Evolutionary conservation across 2,113 vertebrate genomes (phyloP).

Genomic region (Ochotona princeps): DNA sequence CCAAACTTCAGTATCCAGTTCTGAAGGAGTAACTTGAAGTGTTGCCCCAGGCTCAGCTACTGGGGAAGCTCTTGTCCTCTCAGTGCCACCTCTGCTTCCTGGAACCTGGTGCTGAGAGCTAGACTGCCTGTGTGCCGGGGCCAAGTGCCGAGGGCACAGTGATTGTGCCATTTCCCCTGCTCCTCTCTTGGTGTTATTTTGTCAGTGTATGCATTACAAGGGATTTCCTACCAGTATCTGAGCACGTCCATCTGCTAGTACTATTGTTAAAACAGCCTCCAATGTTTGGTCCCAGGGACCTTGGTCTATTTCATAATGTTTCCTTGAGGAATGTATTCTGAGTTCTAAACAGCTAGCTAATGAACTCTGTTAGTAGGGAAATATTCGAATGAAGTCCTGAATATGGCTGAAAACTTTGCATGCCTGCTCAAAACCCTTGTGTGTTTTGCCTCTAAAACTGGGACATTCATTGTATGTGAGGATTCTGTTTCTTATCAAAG

Average conservation of each 20-base stretch:
- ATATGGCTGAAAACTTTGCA: neutral
- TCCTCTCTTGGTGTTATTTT: neutral
- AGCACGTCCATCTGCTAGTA: neutral
- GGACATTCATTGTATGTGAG: neutral
- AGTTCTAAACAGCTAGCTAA: slow-evolving; percentile 3
- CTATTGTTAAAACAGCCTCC: neutral
- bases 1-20: neutral
- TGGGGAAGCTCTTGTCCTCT: neutral
- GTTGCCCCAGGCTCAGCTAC: neutral
- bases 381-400: neutral
- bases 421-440: neutral
- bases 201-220: neutral
- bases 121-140: neutral
- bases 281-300: neutral
- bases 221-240: neutral
- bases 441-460: neutral
- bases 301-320: neutral
- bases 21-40: neutral
- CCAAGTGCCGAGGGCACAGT: neutral
- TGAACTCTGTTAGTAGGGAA: slow-evolving; percentile 10
- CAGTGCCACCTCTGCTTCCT: too few relatives aligned
- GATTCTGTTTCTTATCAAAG: neutral
- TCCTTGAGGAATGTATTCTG: neutral
- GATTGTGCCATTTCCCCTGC: neutral
- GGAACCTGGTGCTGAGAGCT: neutral